Evolutionary conservation across 2,797 vertebrate genomes (phyloP), one percentile per base, ranked within the genome.

Genomic region (Pseudochirops cupreus): DNA sequence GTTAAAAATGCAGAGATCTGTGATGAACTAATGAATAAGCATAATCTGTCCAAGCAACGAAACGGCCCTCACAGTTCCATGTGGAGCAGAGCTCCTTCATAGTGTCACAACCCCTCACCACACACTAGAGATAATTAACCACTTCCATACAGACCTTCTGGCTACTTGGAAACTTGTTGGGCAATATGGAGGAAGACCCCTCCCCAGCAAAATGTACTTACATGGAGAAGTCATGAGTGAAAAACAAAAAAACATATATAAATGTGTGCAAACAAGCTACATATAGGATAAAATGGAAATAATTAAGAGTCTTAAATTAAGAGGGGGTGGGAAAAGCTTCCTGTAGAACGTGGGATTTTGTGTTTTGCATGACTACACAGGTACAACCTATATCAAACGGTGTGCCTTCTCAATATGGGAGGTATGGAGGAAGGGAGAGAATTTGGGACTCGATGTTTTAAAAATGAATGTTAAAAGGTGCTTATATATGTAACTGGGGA

Each of bases 11-110:
- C 99, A 0, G 99, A 99, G 90, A 99, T 99, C 93, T 99, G 99
- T 97, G 99, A 99, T 96, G 98, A 99, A 95, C 99, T 99, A 97
- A 99, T 99, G 99, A 99, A 98, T 95, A 99, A 99, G 91, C 99
- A 99, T 97, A 99, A 99, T 98, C 99, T 99, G 99, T 99, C 92
- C 99, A 99, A 97, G 99, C 99, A 82, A 99, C 99, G 98, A 99
- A 57, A 99, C 97, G 99, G 99, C 97, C 99, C 99, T 0, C 24
- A 99, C 99, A 0, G 99, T 99, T 33, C 99, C 99, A 4, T 99
- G 99, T 0, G 99, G 99, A 50, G 99, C 99, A 0, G 99, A 99
- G 97, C 99, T 99, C 82, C 99, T 46, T 39, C 39, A 99, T 46
- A 99, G 99, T 3, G 99, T 99, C 6, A 99, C 99, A 6, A 99